Percentiles rank a stretch among this genome's conserved stretches.
Evolutionary conservation across 1,140 invertebrate species (phyloP).

Genomic region (Drosophila sp.): DNA sequence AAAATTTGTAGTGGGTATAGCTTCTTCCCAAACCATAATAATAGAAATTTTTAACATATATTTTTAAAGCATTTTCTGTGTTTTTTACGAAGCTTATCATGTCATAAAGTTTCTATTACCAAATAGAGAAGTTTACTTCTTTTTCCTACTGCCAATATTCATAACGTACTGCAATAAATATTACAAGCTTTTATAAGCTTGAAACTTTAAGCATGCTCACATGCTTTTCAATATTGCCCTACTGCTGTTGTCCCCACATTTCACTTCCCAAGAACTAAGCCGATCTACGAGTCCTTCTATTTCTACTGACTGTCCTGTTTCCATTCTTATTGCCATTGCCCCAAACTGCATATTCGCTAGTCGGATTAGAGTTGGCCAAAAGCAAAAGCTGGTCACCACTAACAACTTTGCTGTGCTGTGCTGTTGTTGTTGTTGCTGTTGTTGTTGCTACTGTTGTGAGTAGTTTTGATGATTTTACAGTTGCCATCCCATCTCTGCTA

Average conservation of each 20-base stretch:
- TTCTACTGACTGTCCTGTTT: constrained; percentile 10
- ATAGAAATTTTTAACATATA: no score
- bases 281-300: background rate
- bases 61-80: background rate
- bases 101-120: constrained; percentile 1
- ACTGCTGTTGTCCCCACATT: constrained; percentile 5
- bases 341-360: constrained; percentile 15
- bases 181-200: constrained; percentile 13
- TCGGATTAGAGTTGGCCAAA: constrained; percentile 47
- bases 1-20: background rate
- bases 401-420: constrained; percentile 29
- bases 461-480: constrained; percentile 50
- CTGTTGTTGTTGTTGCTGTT: no score
- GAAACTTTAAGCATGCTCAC: constrained; percentile 18
- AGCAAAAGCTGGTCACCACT: constrained; percentile 42
- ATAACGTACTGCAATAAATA: background rate
- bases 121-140: constrained; percentile 5
- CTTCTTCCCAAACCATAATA: background rate
- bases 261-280: constrained; percentile 31
- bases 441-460: constrained; percentile 21
- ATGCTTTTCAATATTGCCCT: constrained; percentile 1
- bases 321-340: constrained; percentile 28
- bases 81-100: constrained; percentile 5
- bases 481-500: constrained; percentile 30
- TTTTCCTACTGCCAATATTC: background rate